Evolutionary conservation across 2,113 vertebrate genomes (phyloP).

Genomic region (Solea solea): DNA sequence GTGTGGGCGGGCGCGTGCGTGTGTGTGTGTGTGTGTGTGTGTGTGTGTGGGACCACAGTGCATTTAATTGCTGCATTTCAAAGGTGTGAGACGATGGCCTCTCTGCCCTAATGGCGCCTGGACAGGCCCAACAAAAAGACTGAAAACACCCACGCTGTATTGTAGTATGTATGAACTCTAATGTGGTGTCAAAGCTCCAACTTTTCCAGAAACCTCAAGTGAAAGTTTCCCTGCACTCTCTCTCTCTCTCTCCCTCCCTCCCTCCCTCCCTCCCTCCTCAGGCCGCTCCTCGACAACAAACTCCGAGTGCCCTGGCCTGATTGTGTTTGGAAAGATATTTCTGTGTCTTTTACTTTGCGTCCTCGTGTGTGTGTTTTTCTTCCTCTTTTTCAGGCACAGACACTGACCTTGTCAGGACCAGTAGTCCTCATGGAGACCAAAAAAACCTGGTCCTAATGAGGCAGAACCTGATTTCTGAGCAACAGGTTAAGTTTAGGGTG

Average conservation of each 20-base stretch:
- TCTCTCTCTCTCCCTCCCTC: background rate
- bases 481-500: too few species aligned
- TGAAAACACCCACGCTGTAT: background rate
- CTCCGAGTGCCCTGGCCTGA: constrained; percentile 34
- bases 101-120: background rate
- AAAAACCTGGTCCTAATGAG: too few species aligned
- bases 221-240: constrained; percentile 7
- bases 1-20: too few species aligned
- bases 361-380: constrained; percentile 16
- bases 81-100: background rate
- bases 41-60: background rate
- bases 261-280: constrained; percentile 28
- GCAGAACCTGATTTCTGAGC: too few species aligned
- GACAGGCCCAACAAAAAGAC: background rate
- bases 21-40: background rate
- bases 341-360: constrained; percentile 15
- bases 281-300: constrained; percentile 47
- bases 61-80: constrained; percentile 7
- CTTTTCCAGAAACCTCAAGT: constrained; percentile 7
- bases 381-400: too few species aligned
- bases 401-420: too few species aligned
- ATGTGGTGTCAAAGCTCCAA: constrained; percentile 27
- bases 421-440: too few species aligned
- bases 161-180: background rate
- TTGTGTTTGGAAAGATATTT: constrained; percentile 31